phyloP scores from a whole-genome alignment of 2,888 invertebrate species.

The Oxystoma pomonae region DNA sequence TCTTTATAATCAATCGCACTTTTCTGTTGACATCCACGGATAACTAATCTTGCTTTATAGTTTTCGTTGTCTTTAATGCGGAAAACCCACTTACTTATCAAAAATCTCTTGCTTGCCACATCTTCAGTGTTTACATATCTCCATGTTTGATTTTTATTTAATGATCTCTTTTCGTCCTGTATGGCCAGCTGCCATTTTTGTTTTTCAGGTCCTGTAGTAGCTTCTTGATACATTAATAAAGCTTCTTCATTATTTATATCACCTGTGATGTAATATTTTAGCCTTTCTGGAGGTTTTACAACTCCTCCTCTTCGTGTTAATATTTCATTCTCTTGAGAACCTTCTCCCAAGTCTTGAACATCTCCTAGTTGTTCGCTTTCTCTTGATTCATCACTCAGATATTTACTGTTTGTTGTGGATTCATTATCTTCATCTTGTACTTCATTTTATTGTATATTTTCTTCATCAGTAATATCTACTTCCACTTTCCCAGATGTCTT shows the following conservation, averaged over 20 bases:
- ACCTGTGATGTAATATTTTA: conserved; percentile 12
- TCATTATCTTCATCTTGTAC: neutral
- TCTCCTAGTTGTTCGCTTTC: too few relatives aligned
- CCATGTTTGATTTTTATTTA: conserved; percentile 28
- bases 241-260: conserved; percentile 6
- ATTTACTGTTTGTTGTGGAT: neutral
- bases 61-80: conserved; percentile 15
- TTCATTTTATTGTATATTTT: neutral
- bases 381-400: neutral
- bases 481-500: neutral
- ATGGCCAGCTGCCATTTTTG: conserved; percentile 24
- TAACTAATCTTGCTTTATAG: conserved; percentile 21
- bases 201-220: conserved; percentile 17
- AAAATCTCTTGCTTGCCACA: conserved; percentile 15
- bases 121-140: conserved; percentile 19
- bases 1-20: conserved; percentile 16
- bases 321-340: neutral
- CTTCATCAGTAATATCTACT: neutral
- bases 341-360: conserved; percentile 9
- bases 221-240: conserved; percentile 23
- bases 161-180: conserved; percentile 20
- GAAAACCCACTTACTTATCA: conserved; percentile 16
- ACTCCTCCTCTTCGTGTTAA: conserved; percentile 3
- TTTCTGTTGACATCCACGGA: conserved; percentile 17
- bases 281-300: conserved; percentile 14